phyloP scores from a whole-genome alignment of 2,888 invertebrate genomes.

The Pilophorus perplexus region DNA sequence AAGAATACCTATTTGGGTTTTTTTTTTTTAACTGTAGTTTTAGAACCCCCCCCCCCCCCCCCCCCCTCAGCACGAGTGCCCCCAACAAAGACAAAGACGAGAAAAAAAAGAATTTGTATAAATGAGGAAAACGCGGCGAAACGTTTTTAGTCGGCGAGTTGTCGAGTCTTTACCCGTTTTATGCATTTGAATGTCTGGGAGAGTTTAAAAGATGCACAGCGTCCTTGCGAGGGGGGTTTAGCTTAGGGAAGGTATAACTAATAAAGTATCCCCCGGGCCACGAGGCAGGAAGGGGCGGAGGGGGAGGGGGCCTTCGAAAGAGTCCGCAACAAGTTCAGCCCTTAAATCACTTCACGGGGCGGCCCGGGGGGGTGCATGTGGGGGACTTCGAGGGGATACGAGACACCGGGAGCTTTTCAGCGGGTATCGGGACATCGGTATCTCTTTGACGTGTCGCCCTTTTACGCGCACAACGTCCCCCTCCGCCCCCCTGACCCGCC shows the following conservation, averaged over 20 bases:
- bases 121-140: background rate
- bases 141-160: background rate
- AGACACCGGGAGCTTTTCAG: background rate
- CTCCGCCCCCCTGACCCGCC: background rate
- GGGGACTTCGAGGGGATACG: background rate
- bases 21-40: too few relatives aligned
- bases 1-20: too few relatives aligned
- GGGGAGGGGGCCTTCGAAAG: too few relatives aligned
- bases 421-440: constrained; percentile 20
- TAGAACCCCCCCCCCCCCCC: too few relatives aligned
- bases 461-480: background rate
- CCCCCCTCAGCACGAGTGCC: too few relatives aligned
- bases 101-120: background rate
- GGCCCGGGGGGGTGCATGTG: background rate
- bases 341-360: constrained; percentile 1
- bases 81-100: background rate
- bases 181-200: constrained; percentile 3
- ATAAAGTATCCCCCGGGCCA: constrained; percentile 1
- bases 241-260: constrained; percentile 9
- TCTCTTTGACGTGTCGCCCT: constrained; percentile 13
- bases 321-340: background rate
- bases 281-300: too few relatives aligned
- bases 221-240: background rate
- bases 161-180: background rate
- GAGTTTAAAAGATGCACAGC: background rate